Percentiles rank a stretch among this genome's conserved stretches.
Conservation (phyloP, 2,113 vertebrate genomes). For the Scalopus aquaticus region DNA sequence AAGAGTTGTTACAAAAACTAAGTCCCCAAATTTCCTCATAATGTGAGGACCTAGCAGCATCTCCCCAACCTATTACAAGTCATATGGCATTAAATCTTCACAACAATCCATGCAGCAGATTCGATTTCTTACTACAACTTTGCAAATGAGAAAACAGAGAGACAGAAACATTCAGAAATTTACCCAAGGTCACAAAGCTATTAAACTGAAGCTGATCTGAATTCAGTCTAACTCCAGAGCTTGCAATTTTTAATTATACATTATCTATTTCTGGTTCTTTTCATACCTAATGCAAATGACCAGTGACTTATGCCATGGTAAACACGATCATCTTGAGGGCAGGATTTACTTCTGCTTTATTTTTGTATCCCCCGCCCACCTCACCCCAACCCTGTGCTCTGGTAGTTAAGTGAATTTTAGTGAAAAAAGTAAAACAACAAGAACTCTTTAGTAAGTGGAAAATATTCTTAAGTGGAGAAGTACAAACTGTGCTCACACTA, state of each 20-base stretch:
- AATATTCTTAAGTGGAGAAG: slow-evolving; percentile 16
- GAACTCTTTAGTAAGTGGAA: not conserved
- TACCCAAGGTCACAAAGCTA: not conserved
- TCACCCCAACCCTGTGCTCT: not conserved
- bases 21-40: not conserved
- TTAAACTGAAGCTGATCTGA: not conserved
- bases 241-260: not conserved
- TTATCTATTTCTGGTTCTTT: not conserved
- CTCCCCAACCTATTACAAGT: not conserved
- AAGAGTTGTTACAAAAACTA: not conserved
- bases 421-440: not conserved
- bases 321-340: not conserved
- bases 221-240: not conserved
- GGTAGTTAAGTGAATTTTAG: not conserved
- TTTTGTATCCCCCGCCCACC: not conserved
- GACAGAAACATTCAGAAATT: not conserved
- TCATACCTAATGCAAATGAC: not conserved
- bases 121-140: not conserved
- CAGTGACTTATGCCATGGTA: not conserved
- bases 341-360: not conserved
- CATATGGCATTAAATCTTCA: not conserved
- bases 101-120: not conserved
- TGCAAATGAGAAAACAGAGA: slow-evolving; percentile 7
- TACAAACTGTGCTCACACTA: not conserved
- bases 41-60: not conserved